A percentile compares a stretch with the other conserved stretches of the same genome.
Evolutionary conservation across 1,140 invertebrate genomes (phyloP).

Genomic region (Drosophila miranda): DNA sequence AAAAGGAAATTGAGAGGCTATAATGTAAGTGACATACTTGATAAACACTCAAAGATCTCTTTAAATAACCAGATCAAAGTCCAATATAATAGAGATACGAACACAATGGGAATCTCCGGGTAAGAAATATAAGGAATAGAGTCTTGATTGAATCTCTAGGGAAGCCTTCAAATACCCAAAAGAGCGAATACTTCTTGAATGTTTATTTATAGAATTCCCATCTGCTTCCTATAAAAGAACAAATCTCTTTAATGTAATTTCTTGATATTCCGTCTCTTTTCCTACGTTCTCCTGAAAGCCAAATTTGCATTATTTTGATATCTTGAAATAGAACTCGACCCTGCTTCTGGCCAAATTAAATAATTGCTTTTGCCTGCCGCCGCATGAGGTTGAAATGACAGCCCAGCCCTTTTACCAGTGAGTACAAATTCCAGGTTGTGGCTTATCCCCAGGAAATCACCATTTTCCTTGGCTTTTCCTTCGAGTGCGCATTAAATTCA

Average conservation of each 20-base stretch:
- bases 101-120: slow-evolving; percentile 3
- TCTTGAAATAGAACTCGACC: slow-evolving; percentile 10
- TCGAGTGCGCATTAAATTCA: slow-evolving; percentile 66
- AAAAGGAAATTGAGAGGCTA: too few relatives aligned
- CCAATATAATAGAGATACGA: too few relatives aligned
- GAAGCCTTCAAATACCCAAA: neutral
- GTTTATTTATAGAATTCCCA: slow-evolving; percentile 29
- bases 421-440: too few relatives aligned
- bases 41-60: too few relatives aligned
- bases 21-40: neutral
- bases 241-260: too few relatives aligned
- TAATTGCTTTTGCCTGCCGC: slow-evolving; percentile 15
- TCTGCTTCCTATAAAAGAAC: too few relatives aligned
- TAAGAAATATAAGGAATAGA: neutral
- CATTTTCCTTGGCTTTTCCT: slow-evolving; percentile 10
- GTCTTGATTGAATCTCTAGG: too few relatives aligned
- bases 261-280: neutral
- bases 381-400: slow-evolving; percentile 10
- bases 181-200: slow-evolving; percentile 4
- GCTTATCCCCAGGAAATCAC: slow-evolving; percentile 16
- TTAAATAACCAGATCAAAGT: neutral
- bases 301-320: slow-evolving; percentile 27
- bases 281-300: neutral
- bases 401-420: slow-evolving; percentile 15
- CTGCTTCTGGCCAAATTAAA: slow-evolving; percentile 23